Evolutionary conservation across 1,140 invertebrate species (phyloP).

Genomic region (Apis laboriosa): DNA sequence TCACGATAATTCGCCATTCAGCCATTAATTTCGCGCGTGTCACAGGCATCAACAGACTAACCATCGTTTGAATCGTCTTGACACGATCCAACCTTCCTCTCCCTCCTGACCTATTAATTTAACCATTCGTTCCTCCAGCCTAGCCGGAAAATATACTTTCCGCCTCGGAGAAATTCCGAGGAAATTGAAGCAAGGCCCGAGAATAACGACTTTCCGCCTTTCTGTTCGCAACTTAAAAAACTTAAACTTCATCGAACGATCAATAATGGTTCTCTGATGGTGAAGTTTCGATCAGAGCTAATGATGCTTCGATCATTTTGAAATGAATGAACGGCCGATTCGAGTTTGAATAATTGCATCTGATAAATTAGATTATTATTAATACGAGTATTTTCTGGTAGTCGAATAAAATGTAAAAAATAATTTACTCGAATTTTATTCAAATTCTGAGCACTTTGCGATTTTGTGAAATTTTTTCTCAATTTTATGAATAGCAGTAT

Average conservation of each 20-base stretch:
- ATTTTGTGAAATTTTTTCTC: too few relatives aligned
- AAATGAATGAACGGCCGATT: too few relatives aligned
- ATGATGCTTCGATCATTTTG: too few relatives aligned
- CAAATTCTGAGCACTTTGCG: too few relatives aligned
- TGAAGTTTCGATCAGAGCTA: not conserved
- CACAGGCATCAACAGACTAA: slow-evolving; percentile 63
- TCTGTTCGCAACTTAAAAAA: not conserved
- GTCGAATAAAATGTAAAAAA: too few relatives aligned
- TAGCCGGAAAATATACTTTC: slow-evolving; percentile 34
- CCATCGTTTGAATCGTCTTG: slow-evolving; percentile 58
- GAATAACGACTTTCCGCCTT: not conserved
- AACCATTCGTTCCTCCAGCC: slow-evolving; percentile 26
- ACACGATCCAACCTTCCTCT: slow-evolving; percentile 46
- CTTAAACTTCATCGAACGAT: not conserved
- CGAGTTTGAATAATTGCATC: too few relatives aligned
- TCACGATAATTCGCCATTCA: slow-evolving; percentile 60
- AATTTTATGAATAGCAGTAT: too few relatives aligned
- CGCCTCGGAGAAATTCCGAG: slow-evolving; percentile 6
- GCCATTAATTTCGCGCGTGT: slow-evolving; percentile 65
- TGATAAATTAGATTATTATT: too few relatives aligned
- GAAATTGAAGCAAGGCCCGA: slow-evolving; percentile 15
- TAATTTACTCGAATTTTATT: too few relatives aligned
- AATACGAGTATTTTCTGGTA: too few relatives aligned
- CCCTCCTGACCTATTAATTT: slow-evolving; percentile 46
- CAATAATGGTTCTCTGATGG: not conserved